Evolutionary conservation across 2,113 vertebrate genomes (phyloP), one percentile per base, ranked within the genome.

Genomic region (Ochotona curzoniae): DNA sequence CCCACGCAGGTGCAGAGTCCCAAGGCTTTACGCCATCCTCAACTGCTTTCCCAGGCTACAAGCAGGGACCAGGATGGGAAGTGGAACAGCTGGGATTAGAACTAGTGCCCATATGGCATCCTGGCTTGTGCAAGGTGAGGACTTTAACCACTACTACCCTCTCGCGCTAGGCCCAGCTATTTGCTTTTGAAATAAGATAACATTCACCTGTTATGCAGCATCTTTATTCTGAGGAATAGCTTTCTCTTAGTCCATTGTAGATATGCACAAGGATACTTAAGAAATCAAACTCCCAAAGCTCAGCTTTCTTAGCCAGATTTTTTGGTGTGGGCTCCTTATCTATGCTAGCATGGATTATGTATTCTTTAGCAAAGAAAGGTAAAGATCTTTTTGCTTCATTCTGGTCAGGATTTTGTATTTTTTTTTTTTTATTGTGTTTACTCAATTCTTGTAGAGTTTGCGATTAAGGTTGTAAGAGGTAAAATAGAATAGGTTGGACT

Each of bases 371-470:
- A 20, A 57, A 57, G 18, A 57, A 57, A 57, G 18, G 18, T 17
- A 57, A 57, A 57, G 6, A 57, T 83, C 54, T 63, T 90, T 79
- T 87, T 32, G 47, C 28, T 26, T 54, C 23, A 25, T 71, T 64
- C 7, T 47, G 3, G 90, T 7, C 25, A 83, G 13, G 20, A 35
- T 87, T 64, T 8, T 23, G 15, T 63, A 23, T 64, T 64, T 64
- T 3, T 64, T 64, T 8, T 64, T 84, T 95, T 63, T 73, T 49
- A 67, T 57, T 84, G 74, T 67, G 10, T 38, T 87, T 61, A 61
- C 63, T 86, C 83, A 82, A 80, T 91, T 87, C 35, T 61, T 91
- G 83, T 81, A 80, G 64, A 86, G 51, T 30, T 6, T 92, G n/a
- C 61, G 26, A 6, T 89, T 86, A 20, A 61, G 0, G 83, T 73